phyloP scores from a whole-genome alignment of 2,797 vertebrate species.

The Muraenolepis orangiensis region DNA sequence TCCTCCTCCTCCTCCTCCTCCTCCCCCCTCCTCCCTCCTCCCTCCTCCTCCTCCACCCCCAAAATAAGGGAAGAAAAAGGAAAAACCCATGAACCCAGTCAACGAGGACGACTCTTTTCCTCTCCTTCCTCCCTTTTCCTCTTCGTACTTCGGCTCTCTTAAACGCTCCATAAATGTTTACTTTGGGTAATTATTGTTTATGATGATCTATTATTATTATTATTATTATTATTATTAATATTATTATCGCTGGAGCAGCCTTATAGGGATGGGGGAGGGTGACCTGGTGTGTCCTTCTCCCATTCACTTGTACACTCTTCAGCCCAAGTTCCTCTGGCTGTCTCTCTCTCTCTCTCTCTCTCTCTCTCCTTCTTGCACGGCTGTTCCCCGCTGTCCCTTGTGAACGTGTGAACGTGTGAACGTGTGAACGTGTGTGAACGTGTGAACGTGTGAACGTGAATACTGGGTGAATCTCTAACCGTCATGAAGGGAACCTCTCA shows the following conservation, averaged over 20 bases:
- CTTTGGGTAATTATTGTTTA: constrained; percentile 35
- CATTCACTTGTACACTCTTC: neutral
- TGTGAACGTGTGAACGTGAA: neutral
- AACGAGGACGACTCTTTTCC: neutral
- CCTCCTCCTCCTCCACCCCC: constrained; percentile 6
- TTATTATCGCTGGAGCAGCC: no score
- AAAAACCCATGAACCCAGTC: no score
- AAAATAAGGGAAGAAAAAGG: no score
- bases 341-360: neutral
- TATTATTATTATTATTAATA: no score
- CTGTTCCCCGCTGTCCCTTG: neutral
- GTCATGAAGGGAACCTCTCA: neutral
- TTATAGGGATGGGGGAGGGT: constrained; percentile 31
- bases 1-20: constrained; percentile 17
- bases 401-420: neutral
- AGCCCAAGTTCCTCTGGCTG: constrained; percentile 1
- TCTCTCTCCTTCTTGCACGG: neutral
- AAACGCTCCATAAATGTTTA: constrained; percentile 50
- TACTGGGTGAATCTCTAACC: neutral
- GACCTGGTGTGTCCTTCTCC: neutral
- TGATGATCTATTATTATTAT: no score
- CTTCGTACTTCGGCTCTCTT: constrained; percentile 45
- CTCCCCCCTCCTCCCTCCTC: neutral
- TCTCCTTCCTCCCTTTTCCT: constrained; percentile 18
- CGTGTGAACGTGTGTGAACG: neutral